Evolutionary conservation across 2,797 vertebrate species (phyloP).

Genomic region (Darevskia nairensis): DNA sequence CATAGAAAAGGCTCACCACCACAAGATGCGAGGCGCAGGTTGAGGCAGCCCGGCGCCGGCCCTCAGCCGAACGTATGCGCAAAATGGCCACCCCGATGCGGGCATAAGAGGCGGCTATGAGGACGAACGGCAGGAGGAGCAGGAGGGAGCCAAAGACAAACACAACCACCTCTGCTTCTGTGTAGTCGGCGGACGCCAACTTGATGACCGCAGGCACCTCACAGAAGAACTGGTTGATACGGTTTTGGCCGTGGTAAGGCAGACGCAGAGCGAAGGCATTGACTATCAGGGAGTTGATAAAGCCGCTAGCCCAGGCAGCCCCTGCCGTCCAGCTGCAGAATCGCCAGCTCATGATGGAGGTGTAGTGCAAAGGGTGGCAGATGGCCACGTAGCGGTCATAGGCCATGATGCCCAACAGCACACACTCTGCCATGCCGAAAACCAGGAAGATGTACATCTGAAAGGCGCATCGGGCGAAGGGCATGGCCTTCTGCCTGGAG

Average conservation of each 20-base stretch:
- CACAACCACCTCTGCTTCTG: conserved; percentile 34
- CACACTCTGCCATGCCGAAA: conserved; percentile 53
- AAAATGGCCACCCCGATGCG: conserved; percentile 8
- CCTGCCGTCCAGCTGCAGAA: conserved; percentile 26
- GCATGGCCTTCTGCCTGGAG: conserved; percentile 38
- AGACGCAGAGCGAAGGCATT: conserved; percentile 32
- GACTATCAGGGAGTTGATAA: conserved; percentile 45
- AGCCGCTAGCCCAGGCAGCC: conserved; percentile 32
- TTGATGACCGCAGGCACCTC: conserved; percentile 45
- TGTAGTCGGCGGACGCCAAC: conserved; percentile 35
- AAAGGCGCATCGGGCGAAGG: conserved; percentile 46
- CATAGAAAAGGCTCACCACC: conserved; percentile 59
- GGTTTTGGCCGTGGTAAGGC: conserved; percentile 27
- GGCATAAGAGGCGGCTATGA: conserved; percentile 8
- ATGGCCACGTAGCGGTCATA: conserved; percentile 47
- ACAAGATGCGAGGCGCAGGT: conserved; percentile 61
- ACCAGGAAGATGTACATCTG: conserved; percentile 57
- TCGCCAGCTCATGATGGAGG: conserved; percentile 31
- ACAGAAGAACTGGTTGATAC: conserved; percentile 55
- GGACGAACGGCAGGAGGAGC: conserved; percentile 12
- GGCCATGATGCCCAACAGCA: conserved; percentile 54
- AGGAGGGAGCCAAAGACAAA: conserved; percentile 12
- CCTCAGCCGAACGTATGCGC: background rate
- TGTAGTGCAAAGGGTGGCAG: conserved; percentile 50
- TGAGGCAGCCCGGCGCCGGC: conserved; percentile 22